Conservation (phyloP, 2,888 invertebrate genomes). For the Andrena bucephala region DNA sequence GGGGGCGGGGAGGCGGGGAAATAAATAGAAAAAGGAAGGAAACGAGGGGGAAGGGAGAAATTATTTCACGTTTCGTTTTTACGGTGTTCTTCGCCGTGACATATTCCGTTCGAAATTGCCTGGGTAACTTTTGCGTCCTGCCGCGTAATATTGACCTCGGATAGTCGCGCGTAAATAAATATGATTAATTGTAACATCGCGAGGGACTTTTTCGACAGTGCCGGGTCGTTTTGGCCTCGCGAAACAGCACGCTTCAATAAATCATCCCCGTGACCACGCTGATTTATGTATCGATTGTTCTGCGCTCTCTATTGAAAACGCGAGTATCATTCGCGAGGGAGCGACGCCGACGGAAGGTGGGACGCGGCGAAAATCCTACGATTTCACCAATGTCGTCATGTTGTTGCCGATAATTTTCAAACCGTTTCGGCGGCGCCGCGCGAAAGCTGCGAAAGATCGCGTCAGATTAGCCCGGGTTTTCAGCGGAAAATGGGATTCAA, state of each 20-base stretch:
- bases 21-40: neutral
- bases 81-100: neutral
- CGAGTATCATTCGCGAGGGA: conserved; percentile 33
- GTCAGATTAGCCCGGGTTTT: neutral
- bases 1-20: neutral
- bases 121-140: conserved; percentile 27
- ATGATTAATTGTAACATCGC: conserved; percentile 50
- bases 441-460: neutral
- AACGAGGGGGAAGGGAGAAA: neutral
- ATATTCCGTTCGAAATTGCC: conserved; percentile 23
- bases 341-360: conserved; percentile 10
- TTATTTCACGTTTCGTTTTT: neutral
- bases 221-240: conserved; percentile 18
- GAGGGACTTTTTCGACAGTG: conserved; percentile 31
- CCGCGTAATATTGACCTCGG: conserved; percentile 48
- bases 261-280: conserved; percentile 46
- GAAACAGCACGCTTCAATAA: conserved; percentile 42
- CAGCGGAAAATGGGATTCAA: neutral
- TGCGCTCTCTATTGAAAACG: conserved; percentile 39
- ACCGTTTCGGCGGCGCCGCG: neutral
- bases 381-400: conserved; percentile 7
- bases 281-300: conserved; percentile 60
- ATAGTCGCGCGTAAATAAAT: conserved; percentile 45
- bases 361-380: neutral
- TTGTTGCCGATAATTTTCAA: conserved; percentile 10